Percentiles rank a stretch among this genome's conserved stretches.
Conservation (phyloP, 2,888 invertebrate species). For the Melanostoma scalare region DNA sequence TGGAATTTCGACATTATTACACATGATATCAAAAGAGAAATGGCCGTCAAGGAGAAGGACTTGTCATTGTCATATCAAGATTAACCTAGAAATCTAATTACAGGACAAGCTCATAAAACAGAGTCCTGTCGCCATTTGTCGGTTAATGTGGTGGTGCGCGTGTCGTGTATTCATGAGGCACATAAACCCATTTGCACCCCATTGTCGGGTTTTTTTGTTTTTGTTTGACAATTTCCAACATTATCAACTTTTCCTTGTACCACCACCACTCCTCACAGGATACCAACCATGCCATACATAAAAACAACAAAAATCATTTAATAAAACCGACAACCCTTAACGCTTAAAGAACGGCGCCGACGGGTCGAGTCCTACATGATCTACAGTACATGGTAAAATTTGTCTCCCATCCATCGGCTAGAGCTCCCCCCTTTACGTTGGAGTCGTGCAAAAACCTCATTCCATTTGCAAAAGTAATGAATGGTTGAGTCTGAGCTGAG, state of each 20-base stretch:
- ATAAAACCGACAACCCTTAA: conserved; percentile 67
- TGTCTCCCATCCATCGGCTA: conserved; percentile 27
- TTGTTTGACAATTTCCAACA: conserved; percentile 5
- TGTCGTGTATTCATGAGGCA: conserved; percentile 30
- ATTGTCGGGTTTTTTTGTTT: not conserved
- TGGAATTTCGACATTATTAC: conserved; percentile 29
- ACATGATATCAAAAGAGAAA: conserved; percentile 11
- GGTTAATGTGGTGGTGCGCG: conserved; percentile 13
- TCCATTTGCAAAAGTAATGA: conserved; percentile 27
- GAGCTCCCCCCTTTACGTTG: not conserved
- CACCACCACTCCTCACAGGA: not conserved
- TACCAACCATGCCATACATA: not conserved
- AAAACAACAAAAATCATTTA: conserved; percentile 55
- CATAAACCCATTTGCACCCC: conserved; percentile 56
- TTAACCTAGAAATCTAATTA: conserved; percentile 71
- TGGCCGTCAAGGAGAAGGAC: conserved; percentile 2
- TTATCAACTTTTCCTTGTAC: conserved; percentile 7
- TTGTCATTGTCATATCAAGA: conserved; percentile 59
- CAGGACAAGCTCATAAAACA: conserved; percentile 59
- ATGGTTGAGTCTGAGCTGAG: conserved; percentile 12
- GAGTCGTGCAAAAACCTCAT: not conserved
- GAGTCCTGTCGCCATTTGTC: conserved; percentile 35
- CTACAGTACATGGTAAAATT: conserved; percentile 37
- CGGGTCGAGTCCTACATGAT: conserved; percentile 52
- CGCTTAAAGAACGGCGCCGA: conserved; percentile 58